Base-by-base conservation (phyloP, 1,140 invertebrate species). In the Drosophila nigromelanica region DNA sequence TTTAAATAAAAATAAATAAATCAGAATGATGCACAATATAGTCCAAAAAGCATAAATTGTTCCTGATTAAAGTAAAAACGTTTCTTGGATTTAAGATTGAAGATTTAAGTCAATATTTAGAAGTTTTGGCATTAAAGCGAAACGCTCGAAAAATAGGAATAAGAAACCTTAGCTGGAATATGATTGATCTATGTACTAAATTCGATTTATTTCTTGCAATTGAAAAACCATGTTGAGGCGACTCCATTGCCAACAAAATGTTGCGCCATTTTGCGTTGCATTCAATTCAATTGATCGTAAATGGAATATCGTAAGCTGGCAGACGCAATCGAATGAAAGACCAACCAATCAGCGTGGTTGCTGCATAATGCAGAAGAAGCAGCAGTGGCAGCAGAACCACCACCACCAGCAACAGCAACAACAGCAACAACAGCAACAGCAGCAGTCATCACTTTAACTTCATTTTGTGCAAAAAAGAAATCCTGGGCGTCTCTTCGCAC, bases 181-280 rank as follows among this genome's bases (percentile, higher is more conserved):
- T 27, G 3, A 27, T 27, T 27, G 24, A 27, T 27, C 3, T 27
- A 4, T 27, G 24, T 27, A 27, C 24, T 2, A 27, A 27, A 27
- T 27, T 27, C 3, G 21, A 24, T 27, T 6, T 1, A 27, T 5
- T 27, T 27, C 24, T 27, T 27, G 24, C 30, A 1, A 2, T 35
- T 35, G 18, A 8, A 27, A 27, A 6, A 39, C 48, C 56, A 69
- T 68, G 21, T 60, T 68, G 15, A 6, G 30, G 1, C 11, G 27
- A 27, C 27, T 27, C 47, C 30, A 66, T 52, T 72, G 52, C 21
- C 45, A 47, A n/a, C 10, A 4, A 7, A 37, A 47, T 14, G 21
- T 74, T 74, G 67, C 72, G 72, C 72, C 72, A 74, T 74, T 74
- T 74, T 74, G 59, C 56, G 43, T 27, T 45, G 21, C 40, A 4